Base-by-base conservation (phyloP, 2,888 invertebrate genomes). In the Timema podura region DNA sequence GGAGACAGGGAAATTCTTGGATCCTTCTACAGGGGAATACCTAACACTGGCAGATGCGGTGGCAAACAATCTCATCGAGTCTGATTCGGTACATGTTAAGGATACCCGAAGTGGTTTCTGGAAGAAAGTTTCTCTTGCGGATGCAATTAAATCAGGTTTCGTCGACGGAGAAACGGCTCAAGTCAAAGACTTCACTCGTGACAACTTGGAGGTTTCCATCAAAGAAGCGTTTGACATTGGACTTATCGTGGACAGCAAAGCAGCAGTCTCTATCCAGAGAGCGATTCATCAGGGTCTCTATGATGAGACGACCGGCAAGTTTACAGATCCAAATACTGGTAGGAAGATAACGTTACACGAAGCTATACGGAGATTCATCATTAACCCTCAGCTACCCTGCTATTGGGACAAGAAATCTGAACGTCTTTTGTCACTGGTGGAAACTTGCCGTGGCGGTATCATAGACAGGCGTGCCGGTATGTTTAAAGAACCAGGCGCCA, bases 241-340 rank as follows among this genome's bases (percentile, higher is more conserved):
- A 30, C 85, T 94, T 70, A 84, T 95, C 65, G 86, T 92, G 72
- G 95, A 95, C 78, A 90, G 89, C 74, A 90, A 91, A 80, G 91
- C 91, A 10, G 89, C 93, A 0, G 87, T 94, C 44, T 93, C 93
- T 13, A 80, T 95, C 48, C 95, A 95, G 79, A 85, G 93, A 77
- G 92, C 93, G 0, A 87, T 95, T 68, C 93, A 93, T 79, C 91
- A 93, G 82, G 94, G 95, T 2, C 82, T 94, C 0, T 94, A 94
- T 78, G 92, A 94, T 75, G 91, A 92, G 71, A 85, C 84, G 72
- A 89, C 89, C 0, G 93, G 94, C 11, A 93, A 92, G 83, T 87
- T 96, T 67, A 86, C 89, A 51, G 95, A 96, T 82, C 91, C 92
- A 0, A 86, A 87, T 71, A 91, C 90, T 5, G 90, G 91, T 64